Percentiles rank a stretch among this genome's conserved stretches.
phyloP scores from a whole-genome alignment of 2,797 vertebrate genomes.

The Chelmon rostratus region DNA sequence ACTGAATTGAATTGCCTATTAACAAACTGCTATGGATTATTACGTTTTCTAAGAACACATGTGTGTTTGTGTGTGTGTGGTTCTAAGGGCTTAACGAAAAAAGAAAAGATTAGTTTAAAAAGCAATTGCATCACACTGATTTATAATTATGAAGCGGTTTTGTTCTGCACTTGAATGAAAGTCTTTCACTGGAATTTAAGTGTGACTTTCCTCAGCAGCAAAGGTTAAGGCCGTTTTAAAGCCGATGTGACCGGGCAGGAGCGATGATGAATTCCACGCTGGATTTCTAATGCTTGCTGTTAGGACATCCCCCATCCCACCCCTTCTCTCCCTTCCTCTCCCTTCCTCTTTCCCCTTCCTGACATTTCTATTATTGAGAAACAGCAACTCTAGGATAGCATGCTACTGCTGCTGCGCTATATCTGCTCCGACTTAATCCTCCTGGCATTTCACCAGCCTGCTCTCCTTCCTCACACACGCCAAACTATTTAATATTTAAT shows the following conservation, averaged over 20 bases:
- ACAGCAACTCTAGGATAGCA: conserved; percentile 73
- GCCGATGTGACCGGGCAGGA: conserved; percentile 53
- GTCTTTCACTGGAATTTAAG: conserved; percentile 26
- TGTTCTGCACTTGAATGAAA: conserved; percentile 34
- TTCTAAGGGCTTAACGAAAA: conserved; percentile 5
- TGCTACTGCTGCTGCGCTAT: conserved; percentile 63
- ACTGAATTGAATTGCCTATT: conserved; percentile 55
- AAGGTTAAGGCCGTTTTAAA: conserved; percentile 64
- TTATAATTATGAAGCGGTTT: conserved; percentile 22
- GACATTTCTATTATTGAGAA: conserved; percentile 84
- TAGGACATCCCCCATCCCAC: conserved; percentile 41
- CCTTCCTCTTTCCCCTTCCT: conserved; percentile 65
- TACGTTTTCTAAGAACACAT: conserved; percentile 5
- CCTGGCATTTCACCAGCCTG: conserved; percentile 77
- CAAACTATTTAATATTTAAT: conserved; percentile 81
- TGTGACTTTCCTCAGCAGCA: conserved; percentile 45
- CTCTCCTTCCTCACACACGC: conserved; percentile 65
- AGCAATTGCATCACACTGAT: neutral
- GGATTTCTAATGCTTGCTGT: conserved; percentile 70
- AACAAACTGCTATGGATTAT: conserved; percentile 51
- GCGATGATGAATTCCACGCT: conserved; percentile 68
- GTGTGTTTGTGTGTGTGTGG: neutral
- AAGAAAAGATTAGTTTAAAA: neutral
- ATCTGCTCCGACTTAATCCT: conserved; percentile 82
- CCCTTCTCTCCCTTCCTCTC: conserved; percentile 38